Percentiles rank a stretch among this genome's conserved stretches.
Evolutionary conservation across 2,797 vertebrate species (phyloP).

Genomic region (Malurus splendens): DNA sequence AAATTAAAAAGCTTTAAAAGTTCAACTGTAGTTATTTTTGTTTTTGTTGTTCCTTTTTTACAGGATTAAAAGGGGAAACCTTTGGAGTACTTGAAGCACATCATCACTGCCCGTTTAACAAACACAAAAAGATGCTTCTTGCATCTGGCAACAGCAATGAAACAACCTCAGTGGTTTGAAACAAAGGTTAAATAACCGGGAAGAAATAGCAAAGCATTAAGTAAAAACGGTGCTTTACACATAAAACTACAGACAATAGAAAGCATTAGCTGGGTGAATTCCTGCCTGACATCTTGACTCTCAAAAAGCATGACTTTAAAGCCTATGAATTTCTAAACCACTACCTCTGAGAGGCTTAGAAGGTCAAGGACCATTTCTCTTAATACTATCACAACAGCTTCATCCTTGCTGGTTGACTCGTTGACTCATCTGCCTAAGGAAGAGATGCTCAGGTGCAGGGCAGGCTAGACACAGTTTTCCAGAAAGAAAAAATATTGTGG

Average conservation of each 20-base stretch:
- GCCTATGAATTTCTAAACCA: neutral
- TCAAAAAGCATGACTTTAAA: neutral
- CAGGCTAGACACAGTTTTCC: neutral
- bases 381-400: neutral
- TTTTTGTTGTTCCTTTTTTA: neutral
- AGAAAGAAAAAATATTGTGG: neutral
- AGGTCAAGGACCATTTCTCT: neutral
- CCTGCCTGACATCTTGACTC: neutral
- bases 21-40: neutral
- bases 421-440: neutral
- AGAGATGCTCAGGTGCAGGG: neutral
- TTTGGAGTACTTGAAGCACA: neutral
- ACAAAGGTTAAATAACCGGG: neutral
- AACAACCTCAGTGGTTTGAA: neutral
- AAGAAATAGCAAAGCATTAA: neutral
- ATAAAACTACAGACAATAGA: neutral
- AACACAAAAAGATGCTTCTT: conserved; percentile 3
- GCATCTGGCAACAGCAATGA: neutral
- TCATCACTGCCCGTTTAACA: neutral
- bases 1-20: neutral
- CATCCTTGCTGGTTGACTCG: neutral
- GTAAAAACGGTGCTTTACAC: neutral
- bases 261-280: neutral
- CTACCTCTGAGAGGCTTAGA: neutral
- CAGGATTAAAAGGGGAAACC: neutral